phyloP scores from a whole-genome alignment of 2,888 invertebrate genomes.

The Aspidiotus rigidus region DNA sequence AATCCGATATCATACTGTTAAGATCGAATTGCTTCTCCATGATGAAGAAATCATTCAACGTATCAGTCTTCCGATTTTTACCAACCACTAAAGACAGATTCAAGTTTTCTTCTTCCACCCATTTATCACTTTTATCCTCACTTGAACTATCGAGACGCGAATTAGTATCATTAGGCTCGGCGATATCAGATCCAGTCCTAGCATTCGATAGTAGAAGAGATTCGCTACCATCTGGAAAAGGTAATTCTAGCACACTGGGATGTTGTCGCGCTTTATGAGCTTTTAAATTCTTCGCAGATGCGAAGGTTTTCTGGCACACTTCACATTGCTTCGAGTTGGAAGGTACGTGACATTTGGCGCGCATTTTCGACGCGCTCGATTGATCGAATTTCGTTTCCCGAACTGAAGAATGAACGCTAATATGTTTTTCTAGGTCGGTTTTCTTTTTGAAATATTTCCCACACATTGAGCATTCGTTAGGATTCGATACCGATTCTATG shows the following conservation, averaged over 20 bases:
- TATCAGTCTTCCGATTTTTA: slow-evolving; percentile 13
- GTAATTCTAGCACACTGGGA: slow-evolving; percentile 4
- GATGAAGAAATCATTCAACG: slow-evolving; percentile 12
- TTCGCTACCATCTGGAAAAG: neutral
- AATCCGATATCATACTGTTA: slow-evolving; percentile 22
- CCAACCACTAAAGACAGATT: slow-evolving; percentile 11
- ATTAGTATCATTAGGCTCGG: neutral
- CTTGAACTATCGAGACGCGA: neutral
- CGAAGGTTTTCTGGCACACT: slow-evolving; percentile 15
- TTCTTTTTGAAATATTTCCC: slow-evolving; percentile 49
- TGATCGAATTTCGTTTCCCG: slow-evolving; percentile 48
- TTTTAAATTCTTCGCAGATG: slow-evolving; percentile 15
- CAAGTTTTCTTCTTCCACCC: neutral
- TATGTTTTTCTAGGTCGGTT: slow-evolving; percentile 49
- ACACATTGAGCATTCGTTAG: slow-evolving; percentile 43
- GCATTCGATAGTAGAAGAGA: neutral
- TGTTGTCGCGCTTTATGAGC: slow-evolving; percentile 14
- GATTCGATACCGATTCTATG: no score
- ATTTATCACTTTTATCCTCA: neutral
- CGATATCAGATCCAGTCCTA: neutral
- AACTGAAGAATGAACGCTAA: slow-evolving; percentile 52
- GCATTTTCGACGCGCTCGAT: slow-evolving; percentile 51
- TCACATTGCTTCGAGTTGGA: neutral
- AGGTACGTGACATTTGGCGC: slow-evolving; percentile 50
- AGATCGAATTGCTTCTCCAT: slow-evolving; percentile 22